Evolutionary conservation across 2,113 vertebrate genomes (phyloP), one percentile per base, ranked within the genome.

Genomic region (Chaetura pelagica): DNA sequence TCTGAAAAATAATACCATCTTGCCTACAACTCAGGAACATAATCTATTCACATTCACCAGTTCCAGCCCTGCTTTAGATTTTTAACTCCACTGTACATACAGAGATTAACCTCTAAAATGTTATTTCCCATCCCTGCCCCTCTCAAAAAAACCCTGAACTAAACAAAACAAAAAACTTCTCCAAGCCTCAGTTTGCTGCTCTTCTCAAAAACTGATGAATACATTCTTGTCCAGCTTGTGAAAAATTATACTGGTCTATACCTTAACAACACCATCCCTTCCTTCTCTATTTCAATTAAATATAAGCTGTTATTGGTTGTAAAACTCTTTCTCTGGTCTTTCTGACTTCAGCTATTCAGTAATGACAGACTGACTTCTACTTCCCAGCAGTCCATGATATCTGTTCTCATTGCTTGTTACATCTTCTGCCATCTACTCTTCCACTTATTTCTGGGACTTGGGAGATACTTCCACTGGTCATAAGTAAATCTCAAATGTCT

Each of bases 91-190:
- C 15, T 18, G 1, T 22, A 38, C 44, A 74, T 85, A 79, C 88
- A 46, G 44, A 79, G 32, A 68, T 64, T 88, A 44, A 71, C 27
- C 21, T 62, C 29, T 84, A 57, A 89, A 91, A 42, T 34, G 1
- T 24, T 58, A 54, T 67, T 62, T 84, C 15, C 2, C 49, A 63
- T 15, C 1, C 16, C 11, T 17, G 5, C 1, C 3, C 4, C 6
- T 1, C 0, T 3, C 5, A 5, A 15, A 44, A 54, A 73, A 46
- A 17, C 2, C 6, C 10, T 15, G 30, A n/a, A 27, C 0, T 1
- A 26, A 30, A 26, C 21, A 71, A 32, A n/a, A 42, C 17, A 54
- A 2, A 27, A 58, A 35, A 29, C 22, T 73, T 80, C 32, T 78
- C 22, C 29, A 55, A 48, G 10, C 5, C 5, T 51, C 10, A 34